Percentiles rank a stretch among this genome's conserved stretches.
Evolutionary conservation across 2,888 invertebrate species (phyloP).

Genomic region (Prosopocoilus inquinatus): DNA sequence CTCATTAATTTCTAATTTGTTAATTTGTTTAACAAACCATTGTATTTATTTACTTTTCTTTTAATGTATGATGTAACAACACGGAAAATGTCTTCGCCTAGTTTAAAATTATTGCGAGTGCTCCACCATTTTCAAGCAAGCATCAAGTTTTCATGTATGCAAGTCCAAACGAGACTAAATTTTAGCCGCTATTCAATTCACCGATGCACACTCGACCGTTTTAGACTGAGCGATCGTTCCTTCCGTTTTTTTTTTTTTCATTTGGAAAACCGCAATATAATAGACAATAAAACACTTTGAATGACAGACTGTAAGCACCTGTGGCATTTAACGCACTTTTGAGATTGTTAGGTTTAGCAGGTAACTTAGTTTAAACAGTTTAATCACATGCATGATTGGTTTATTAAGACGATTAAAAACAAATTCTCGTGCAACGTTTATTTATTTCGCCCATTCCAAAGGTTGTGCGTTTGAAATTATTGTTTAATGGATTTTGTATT

Average conservation of each 20-base stretch:
- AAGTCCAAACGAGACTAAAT: too few relatives aligned
- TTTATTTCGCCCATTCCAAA: slow-evolving; percentile 21
- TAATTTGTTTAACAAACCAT: too few relatives aligned
- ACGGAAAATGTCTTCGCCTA: too few relatives aligned
- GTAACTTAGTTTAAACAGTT: not conserved
- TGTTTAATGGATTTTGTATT: slow-evolving; percentile 24
- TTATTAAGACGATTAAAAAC: slow-evolving; percentile 1
- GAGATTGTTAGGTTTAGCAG: not conserved
- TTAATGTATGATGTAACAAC: too few relatives aligned
- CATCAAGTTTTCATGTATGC: too few relatives aligned
- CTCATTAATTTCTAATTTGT: too few relatives aligned
- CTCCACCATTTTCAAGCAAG: too few relatives aligned
- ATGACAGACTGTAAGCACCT: not conserved
- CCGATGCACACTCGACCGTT: not conserved
- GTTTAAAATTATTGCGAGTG: too few relatives aligned
- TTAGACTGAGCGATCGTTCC: not conserved
- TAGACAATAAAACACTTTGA: too few relatives aligned
- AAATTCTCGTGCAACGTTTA: slow-evolving; percentile 15
- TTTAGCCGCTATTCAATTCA: too few relatives aligned
- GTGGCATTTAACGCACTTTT: not conserved
- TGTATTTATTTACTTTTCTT: too few relatives aligned
- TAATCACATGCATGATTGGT: not conserved
- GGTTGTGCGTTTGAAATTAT: slow-evolving; percentile 20
- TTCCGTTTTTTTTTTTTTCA: not conserved
- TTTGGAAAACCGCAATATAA: not conserved